Conservation (phyloP, 2,888 invertebrate genomes). For the Drosophila meridionalis region DNA sequence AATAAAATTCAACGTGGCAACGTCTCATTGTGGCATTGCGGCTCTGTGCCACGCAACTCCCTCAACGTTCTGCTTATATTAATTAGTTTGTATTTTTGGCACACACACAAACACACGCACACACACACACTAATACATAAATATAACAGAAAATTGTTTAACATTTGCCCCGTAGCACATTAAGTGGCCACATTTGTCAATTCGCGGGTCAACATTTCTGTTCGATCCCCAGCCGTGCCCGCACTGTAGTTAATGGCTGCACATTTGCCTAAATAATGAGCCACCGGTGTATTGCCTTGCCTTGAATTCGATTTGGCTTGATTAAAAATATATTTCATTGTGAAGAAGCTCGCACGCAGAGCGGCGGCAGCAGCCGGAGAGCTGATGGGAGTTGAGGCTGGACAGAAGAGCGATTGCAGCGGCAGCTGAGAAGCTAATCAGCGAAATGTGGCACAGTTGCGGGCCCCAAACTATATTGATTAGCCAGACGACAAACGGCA, state of each 20-base stretch:
- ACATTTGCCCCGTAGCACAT: constrained; percentile 75
- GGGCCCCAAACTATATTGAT: constrained; percentile 50
- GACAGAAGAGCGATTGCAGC: constrained; percentile 55
- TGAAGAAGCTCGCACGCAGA: constrained; percentile 21
- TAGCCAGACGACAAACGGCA: constrained; percentile 29
- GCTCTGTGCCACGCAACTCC: constrained; percentile 46
- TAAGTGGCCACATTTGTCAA: constrained; percentile 81
- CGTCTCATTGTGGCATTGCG: constrained; percentile 16
- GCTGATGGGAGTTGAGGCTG: constrained; percentile 17
- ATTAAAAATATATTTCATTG: constrained; percentile 80
- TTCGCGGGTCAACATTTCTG: constrained; percentile 66
- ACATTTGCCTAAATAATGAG: constrained; percentile 81
- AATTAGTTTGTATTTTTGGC: constrained; percentile 81
- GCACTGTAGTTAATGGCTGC: constrained; percentile 75
- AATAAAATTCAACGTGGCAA: constrained; percentile 68
- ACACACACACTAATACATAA: constrained; percentile 59
- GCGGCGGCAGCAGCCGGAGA: too few relatives aligned
- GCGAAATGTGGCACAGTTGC: constrained; percentile 62
- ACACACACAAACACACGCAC: constrained; percentile 46
- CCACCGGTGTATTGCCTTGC: constrained; percentile 80
- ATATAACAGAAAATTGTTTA: constrained; percentile 73
- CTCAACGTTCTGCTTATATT: constrained; percentile 62
- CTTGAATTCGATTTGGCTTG: constrained; percentile 79
- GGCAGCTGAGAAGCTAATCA: constrained; percentile 76
- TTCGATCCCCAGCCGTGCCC: constrained; percentile 19